Evolutionary conservation across 2,797 vertebrate species (phyloP).

Genomic region (Hydrocynus forskahlii): DNA sequence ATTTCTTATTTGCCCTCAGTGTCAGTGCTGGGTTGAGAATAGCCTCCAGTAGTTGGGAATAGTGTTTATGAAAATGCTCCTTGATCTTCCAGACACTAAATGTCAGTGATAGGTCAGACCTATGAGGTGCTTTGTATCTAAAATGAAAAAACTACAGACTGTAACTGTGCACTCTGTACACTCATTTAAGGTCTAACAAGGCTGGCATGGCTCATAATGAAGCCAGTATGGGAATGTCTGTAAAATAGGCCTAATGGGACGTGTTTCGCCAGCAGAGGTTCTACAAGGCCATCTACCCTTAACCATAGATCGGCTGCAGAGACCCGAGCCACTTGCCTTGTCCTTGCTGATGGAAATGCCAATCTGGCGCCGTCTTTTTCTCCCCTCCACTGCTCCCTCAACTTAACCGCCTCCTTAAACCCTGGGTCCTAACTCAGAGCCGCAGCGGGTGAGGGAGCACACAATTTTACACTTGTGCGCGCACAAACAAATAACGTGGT

Average conservation of each 20-base stretch:
- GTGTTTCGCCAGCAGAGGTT: not conserved
- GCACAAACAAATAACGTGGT: constrained; percentile 72
- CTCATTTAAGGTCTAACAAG: not conserved
- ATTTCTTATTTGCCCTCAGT: no score
- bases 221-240: not conserved
- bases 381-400: constrained; percentile 23
- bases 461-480: constrained; percentile 71
- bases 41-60: no score
- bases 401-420: constrained; percentile 61
- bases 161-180: not conserved
- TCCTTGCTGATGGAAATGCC: constrained; percentile 34
- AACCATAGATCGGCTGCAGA: constrained; percentile 11
- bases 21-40: no score
- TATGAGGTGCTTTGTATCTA: not conserved
- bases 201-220: not conserved
- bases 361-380: constrained; percentile 34
- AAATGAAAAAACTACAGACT: not conserved
- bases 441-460: constrained; percentile 57
- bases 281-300: constrained; percentile 6
- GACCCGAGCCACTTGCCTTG: not conserved
- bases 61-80: no score
- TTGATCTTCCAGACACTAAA: not conserved
- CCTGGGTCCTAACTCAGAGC: constrained; percentile 66
- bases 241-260: not conserved
- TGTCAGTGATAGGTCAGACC: not conserved